Evolutionary conservation across 2,888 invertebrate genomes (phyloP), one percentile per base, ranked within the genome.

Genomic region (Tryphoninae sp.): DNA sequence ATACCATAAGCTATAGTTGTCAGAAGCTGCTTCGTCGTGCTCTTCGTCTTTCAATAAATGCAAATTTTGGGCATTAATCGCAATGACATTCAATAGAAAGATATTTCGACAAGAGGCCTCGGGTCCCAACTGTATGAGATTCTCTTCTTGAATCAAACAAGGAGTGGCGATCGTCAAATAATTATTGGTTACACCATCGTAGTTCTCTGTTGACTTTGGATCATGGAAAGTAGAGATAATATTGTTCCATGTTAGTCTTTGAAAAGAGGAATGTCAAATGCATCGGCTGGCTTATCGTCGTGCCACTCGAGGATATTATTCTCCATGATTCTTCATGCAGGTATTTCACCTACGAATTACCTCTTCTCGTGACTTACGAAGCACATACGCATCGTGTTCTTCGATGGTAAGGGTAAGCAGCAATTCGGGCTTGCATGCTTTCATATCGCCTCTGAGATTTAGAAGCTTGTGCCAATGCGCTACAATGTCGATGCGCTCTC

Each of bases 41-140:
- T 68, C 77, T 33, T 87, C 83, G 16, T 84, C 75, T 13, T 84
- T 80, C 73, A 90, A 90, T 13, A 95, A 89, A 86, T 93, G 84
- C 51, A 95, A 86, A 88, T 95, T 94, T 77, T 93, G 93, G 0
- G 94, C 93, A 8, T 92, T 92, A 26, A 93, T 93, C 22, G 95
- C 93, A 42, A 93, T 92, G 40, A 95, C 92, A 83, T 93, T 94
- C 2, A 95, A 91, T 0, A 94, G 86, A 88, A 94, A 95, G 78
- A 91, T 84, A 67, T 90, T 89, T 9, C 86, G 82, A 69, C 90
- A 91, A 26, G 78, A 85, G 7, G 87, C 84, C 69, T 87, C 58
- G n/a, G 92, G 87, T 2, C 92, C 92, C 33, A 92, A 84, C 83
- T 92, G 92, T 79, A 92, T 90, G 9, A 92, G 84, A 68, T 87